Evolutionary conservation across 2,888 invertebrate species (phyloP), one percentile per base, ranked within the genome.

Genomic region (Drosophila nr. medialis): DNA sequence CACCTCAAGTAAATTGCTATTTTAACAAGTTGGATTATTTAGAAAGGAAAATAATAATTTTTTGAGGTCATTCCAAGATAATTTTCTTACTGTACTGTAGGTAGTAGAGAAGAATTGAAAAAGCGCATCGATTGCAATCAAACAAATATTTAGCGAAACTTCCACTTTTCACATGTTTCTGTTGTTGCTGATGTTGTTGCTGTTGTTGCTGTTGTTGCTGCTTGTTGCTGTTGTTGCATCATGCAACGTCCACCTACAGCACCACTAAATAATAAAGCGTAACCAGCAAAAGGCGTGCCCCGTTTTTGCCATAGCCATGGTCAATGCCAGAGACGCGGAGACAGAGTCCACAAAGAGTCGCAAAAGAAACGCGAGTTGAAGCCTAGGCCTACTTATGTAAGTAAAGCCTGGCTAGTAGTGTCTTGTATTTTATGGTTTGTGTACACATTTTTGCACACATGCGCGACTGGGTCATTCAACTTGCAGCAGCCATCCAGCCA

Each of bases 381-480:
- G 72, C 54, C 78, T 78, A 81, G 78, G 86, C 86, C 87, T 86
- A 86, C 89, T 86, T 86, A 89, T 86, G 87, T 84, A 83, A 86
- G 85, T 89, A 75, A 85, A 80, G 83, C 83, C 81, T 68, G 77
- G 77, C 84, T 77, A 74, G 89, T 82, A 73, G 89, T 82, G 82
- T 78, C 89, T 89, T 81, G 90, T 90, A 90, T 89, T 90, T 89
- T 89, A 89, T 90, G 90, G 89, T 90, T 89, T 89, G 89, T 89
- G 84, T 89, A 89, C 89, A 89, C 90, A 90, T 90, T 86, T 86
- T 89, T 86, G 89, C 92, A 90, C 91, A 92, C 90, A 88, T 91
- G 86, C 86, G 89, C 90, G 86, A 69, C 72, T 79, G 84, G 92
- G 90, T 91, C 92, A 90, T 91, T 92, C 90, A 92, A 91, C 91